These are phyloP conservation scores for Epicauta chinensis DNA, from an alignment of 1,140 invertebrate genomes.

Conservation along the genomic window DNA sequence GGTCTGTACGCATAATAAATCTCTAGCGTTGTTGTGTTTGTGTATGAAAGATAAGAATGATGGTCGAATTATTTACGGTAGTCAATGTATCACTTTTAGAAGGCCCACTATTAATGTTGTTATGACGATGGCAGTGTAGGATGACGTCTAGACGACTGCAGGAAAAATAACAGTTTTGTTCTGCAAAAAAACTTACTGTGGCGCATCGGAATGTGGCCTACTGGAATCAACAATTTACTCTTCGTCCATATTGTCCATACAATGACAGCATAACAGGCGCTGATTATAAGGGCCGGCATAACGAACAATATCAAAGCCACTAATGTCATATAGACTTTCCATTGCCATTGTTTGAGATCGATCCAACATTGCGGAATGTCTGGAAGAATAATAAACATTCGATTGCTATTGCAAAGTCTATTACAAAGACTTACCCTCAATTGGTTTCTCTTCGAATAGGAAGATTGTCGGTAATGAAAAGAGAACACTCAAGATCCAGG, in stretches of 20 bases:
- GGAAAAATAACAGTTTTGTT: too few relatives aligned
- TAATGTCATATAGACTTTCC: slow-evolving; percentile 85
- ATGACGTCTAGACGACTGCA: too few relatives aligned
- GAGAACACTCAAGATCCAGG: slow-evolving; percentile 76
- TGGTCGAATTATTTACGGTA: too few relatives aligned
- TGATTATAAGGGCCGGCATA: slow-evolving; percentile 83
- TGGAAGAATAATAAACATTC: slow-evolving; percentile 36
- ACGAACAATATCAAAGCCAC: slow-evolving; percentile 80
- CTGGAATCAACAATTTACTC: slow-evolving; percentile 53
- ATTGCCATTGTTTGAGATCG: slow-evolving; percentile 66
- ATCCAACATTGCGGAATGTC: slow-evolving; percentile 86
- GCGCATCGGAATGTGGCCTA: slow-evolving; percentile 31
- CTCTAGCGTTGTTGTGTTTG: too few relatives aligned
- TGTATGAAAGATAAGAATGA: too few relatives aligned
- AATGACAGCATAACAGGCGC: slow-evolving; percentile 85
- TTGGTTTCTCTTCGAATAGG: slow-evolving; percentile 71
- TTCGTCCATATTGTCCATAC: slow-evolving; percentile 90
- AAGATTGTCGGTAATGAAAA: slow-evolving; percentile 81
- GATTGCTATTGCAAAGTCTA: slow-evolving; percentile 1
- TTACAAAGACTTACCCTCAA: slow-evolving; percentile 53
- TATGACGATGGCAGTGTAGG: too few relatives aligned
- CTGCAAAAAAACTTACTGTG: slow-evolving; percentile 31
- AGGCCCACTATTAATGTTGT: too few relatives aligned
- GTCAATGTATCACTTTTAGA: too few relatives aligned
- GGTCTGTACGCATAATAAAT: too few relatives aligned